A percentile compares a stretch with the other conserved stretches of the same genome.
phyloP scores from a whole-genome alignment of 2,888 invertebrate genomes.

The Drosophila cognata region DNA sequence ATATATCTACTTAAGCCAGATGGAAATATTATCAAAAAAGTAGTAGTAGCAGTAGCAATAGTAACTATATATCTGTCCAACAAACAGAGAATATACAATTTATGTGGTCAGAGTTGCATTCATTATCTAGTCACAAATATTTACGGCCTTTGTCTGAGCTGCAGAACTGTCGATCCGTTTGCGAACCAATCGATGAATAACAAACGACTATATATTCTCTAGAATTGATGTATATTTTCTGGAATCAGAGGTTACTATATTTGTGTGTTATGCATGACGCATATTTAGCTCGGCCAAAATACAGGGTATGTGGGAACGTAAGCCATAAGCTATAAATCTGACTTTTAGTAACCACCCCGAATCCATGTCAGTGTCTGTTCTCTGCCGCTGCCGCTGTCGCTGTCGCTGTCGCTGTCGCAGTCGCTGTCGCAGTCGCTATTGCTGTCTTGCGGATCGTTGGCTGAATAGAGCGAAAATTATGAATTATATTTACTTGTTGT shows the following conservation, averaged over 20 bases:
- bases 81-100: background rate
- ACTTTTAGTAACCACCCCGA: constrained; percentile 28
- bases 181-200: background rate
- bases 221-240: background rate
- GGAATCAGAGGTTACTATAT: background rate
- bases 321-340: constrained; percentile 20
- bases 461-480: constrained; percentile 73
- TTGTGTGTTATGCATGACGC: no score
- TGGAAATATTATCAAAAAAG: background rate
- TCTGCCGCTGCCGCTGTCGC: background rate
- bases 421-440: constrained; percentile 3
- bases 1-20: background rate
- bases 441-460: constrained; percentile 34
- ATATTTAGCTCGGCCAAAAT: background rate
- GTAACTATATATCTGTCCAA: background rate
- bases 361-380: constrained; percentile 9
- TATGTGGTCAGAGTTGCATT: background rate
- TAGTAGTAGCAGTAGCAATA: background rate
- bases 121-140: background rate
- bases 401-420: constrained; percentile 1
- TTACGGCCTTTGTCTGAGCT: background rate
- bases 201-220: background rate
- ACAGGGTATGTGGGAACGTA: constrained; percentile 16
- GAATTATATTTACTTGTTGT: constrained; percentile 79
- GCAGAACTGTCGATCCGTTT: background rate